phyloP scores from a whole-genome alignment of 2,797 vertebrate genomes.

The Orientallactaga sibirica region DNA sequence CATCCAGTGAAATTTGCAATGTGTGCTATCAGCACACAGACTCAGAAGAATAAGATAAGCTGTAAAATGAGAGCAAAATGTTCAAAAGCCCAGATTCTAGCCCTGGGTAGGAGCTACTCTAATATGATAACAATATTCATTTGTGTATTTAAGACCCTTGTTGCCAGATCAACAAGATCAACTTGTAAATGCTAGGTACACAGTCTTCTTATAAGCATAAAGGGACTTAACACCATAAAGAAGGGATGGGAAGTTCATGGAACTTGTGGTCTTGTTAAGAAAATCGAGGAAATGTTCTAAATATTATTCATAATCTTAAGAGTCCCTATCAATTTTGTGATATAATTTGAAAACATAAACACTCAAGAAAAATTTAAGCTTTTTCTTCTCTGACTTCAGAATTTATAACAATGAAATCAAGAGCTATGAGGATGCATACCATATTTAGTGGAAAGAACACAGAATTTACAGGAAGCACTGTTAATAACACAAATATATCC shows the following conservation, averaged over 20 bases:
- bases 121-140: conserved; percentile 34
- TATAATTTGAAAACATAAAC: conserved; percentile 52
- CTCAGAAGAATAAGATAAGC: conserved; percentile 51
- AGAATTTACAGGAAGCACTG: conserved; percentile 11
- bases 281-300: conserved; percentile 25
- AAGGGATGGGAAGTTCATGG: not conserved
- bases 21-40: conserved; percentile 18
- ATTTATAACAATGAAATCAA: conserved; percentile 48
- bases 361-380: conserved; percentile 23
- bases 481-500: conserved; percentile 25
- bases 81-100: conserved; percentile 46
- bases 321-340: conserved; percentile 2
- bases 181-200: not conserved
- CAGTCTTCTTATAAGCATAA: not conserved
- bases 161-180: not conserved
- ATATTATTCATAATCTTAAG: conserved; percentile 52
- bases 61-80: conserved; percentile 42
- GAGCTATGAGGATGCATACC: not conserved
- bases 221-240: conserved; percentile 8
- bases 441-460: conserved; percentile 53
- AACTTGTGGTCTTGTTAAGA: conserved; percentile 27
- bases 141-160: not conserved
- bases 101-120: not conserved
- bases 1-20: conserved; percentile 37
- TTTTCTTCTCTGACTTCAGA: conserved; percentile 62